Evolutionary conservation across 1,140 invertebrate genomes (phyloP), one percentile per base, ranked within the genome.

Genomic region (Ceratina calcarata): DNA sequence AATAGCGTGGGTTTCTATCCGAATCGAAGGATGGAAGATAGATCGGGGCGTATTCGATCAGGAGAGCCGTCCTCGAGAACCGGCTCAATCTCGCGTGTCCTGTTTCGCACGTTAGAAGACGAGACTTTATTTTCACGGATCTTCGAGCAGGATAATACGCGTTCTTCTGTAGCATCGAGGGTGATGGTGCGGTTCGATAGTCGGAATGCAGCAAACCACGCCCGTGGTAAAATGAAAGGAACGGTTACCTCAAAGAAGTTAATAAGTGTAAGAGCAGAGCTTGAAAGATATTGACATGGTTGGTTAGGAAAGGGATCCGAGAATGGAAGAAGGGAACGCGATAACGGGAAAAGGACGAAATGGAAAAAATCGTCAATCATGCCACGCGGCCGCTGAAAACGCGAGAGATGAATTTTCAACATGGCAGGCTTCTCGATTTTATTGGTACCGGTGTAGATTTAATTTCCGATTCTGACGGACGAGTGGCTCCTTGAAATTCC

Each of bases 71-170:
- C 32, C n/a, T 60, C 24, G 53, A 61, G 53, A 45, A 10, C 4
- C 20, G 20, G 66, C 8, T 71, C 62, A 55, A 67, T 45, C 64
- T 72, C 55, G n/a, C 58, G 51, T 18, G n/a, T 82, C 49, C 22
- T 57, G 53, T 24, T 75, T 69, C 60, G 3, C 53, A 20, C 24
- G 64, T 13, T 45, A 7, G 18, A 49, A 73, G 32, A 53, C 32
- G 67, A 57, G 67, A 80, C 45, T 49, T 80, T 83, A 80, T 85
- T 84, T 85, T 80, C 78, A 84, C 22, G 68, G 77, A 80, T 83
- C 57, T 45, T 15, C 58, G 72, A 70, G 24, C 64, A 81, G 37
- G 82, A 68, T 73, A 68, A 85, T 64, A 51, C 62, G 22, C 24
- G 32, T 51, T 61, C 37, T 22, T 37, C 15, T 10, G 3, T 2